Conservation (phyloP, 2,888 invertebrate genomes). For the Morpho deidamia region DNA sequence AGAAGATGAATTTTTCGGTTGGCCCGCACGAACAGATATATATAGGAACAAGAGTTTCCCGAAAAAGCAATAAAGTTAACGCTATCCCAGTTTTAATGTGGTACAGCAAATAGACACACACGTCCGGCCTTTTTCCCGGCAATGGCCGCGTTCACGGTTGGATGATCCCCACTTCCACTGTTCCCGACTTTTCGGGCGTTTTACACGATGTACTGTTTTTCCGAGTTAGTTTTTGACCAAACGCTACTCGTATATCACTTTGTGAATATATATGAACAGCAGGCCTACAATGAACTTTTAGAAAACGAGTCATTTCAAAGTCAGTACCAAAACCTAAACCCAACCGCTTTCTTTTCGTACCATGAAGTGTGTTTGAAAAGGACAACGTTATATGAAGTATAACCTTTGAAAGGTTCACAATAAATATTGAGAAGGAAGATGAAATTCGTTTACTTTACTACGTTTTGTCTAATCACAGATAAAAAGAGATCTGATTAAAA, state of each 20-base stretch:
- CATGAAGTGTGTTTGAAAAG: no score
- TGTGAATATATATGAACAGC: conserved; percentile 20
- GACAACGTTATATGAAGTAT: no score
- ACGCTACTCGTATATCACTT: conserved; percentile 21
- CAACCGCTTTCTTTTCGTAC: no score
- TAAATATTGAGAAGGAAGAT: no score
- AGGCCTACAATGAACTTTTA: no score
- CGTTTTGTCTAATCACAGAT: no score
- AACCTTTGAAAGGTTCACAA: no score
- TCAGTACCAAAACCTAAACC: no score
- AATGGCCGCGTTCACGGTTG: conserved; percentile 27
- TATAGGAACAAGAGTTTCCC: neutral
- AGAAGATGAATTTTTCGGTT: no score
- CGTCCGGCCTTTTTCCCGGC: conserved; percentile 32
- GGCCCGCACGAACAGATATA: neutral
- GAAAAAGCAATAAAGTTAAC: conserved; percentile 30
- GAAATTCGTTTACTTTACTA: no score
- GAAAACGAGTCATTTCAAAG: no score
- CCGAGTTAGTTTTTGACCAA: conserved; percentile 21
- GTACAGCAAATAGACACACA: conserved; percentile 36
- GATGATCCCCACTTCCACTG: conserved; percentile 28
- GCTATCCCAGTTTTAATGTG: conserved; percentile 32
- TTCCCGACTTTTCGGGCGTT: conserved; percentile 32
- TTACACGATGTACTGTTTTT: conserved; percentile 28
- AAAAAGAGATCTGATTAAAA: no score